phyloP scores from a whole-genome alignment of 1,140 invertebrate species.

The Diorhabda elongata region DNA sequence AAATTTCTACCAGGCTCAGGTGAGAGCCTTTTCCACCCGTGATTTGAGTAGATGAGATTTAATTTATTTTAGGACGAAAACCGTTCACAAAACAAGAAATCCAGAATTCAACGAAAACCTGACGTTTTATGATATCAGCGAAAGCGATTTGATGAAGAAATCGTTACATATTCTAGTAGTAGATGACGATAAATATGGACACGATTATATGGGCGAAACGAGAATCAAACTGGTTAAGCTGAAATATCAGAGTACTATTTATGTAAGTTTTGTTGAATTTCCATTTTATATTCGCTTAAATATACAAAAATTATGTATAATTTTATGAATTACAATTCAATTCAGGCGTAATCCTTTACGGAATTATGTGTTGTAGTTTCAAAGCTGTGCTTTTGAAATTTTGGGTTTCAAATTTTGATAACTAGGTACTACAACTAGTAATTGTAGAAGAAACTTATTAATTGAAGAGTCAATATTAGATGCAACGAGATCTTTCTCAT shows the following conservation, averaged over 20 bases:
- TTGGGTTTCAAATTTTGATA: no score
- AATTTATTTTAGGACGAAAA: constrained; percentile 11
- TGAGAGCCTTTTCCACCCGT: constrained; percentile 6
- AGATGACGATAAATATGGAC: constrained; percentile 82
- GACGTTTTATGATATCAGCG: constrained; percentile 83
- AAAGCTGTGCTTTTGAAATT: neutral
- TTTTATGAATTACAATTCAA: neutral
- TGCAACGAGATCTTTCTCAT: no score
- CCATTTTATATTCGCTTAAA: neutral
- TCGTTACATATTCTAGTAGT: constrained; percentile 68
- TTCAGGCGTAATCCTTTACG: neutral
- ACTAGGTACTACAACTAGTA: no score
- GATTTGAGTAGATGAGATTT: neutral
- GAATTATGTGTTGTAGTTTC: neutral
- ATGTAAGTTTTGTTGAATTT: constrained; percentile 31
- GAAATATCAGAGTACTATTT: constrained; percentile 57
- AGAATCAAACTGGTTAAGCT: constrained; percentile 62
- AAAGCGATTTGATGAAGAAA: constrained; percentile 69
- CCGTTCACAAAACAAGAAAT: constrained; percentile 72
- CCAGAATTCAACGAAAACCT: constrained; percentile 92
- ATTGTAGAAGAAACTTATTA: no score
- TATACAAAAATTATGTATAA: neutral
- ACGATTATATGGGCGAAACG: constrained; percentile 79
- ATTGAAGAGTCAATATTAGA: no score
- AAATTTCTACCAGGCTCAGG: constrained; percentile 62